phyloP scores from a whole-genome alignment of 2,113 vertebrate genomes.

The Tachysurus fulvidraco region DNA sequence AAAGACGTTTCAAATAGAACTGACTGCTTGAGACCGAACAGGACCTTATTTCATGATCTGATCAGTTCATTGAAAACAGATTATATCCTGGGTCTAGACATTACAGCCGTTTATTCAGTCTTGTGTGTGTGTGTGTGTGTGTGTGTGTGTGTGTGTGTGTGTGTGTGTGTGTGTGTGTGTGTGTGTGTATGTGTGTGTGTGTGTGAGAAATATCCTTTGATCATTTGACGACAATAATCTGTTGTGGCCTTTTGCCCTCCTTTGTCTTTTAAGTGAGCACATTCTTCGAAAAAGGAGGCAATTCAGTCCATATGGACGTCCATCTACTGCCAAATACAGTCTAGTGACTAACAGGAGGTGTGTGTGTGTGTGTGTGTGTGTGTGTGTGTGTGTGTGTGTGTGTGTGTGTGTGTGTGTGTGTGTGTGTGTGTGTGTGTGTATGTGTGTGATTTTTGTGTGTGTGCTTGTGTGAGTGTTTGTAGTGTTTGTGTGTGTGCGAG shows the following conservation, averaged over 20 bases:
- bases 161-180: not conserved
- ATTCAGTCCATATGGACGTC: slow-evolving; percentile 33
- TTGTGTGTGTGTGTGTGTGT: not conserved
- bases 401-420: not conserved
- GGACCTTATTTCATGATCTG: not conserved
- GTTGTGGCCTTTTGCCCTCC: slow-evolving; percentile 10
- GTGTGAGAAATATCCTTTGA: slow-evolving; percentile 20
- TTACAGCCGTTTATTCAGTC: not conserved
- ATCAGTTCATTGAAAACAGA: not conserved
- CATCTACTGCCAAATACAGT: slow-evolving; percentile 46
- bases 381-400: not conserved
- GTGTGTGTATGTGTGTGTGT: not conserved
- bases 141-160: not conserved
- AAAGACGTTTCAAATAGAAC: not conserved
- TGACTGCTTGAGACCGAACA: not conserved
- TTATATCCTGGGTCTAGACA: slow-evolving; percentile 5
- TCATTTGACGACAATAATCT: slow-evolving; percentile 42
- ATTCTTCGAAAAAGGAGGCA: slow-evolving; percentile 52
- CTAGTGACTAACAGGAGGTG: slow-evolving; percentile 25
- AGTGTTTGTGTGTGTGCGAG: no score
- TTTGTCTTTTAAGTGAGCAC: slow-evolving; percentile 36
- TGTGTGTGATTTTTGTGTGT: no score
- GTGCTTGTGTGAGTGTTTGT: no score
- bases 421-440: not conserved
- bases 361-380: not conserved